Conservation (phyloP, 1,140 invertebrate species). For the Ips typographus region DNA sequence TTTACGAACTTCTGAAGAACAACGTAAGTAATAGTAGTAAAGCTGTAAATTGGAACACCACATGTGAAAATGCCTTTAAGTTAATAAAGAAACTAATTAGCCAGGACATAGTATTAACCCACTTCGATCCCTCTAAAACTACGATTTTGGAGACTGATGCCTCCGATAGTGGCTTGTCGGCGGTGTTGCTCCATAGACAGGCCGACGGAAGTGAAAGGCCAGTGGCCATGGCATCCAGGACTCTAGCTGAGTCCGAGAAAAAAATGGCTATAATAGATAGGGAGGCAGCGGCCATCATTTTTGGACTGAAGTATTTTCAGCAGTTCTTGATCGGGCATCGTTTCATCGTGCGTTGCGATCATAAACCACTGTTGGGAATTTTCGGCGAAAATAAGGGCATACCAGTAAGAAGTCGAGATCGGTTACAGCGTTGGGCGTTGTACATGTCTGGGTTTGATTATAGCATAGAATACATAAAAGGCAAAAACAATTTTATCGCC, state of each 20-base stretch:
- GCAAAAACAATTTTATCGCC: conserved; percentile 29
- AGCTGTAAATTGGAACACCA: no score
- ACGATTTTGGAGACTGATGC: conserved; percentile 43
- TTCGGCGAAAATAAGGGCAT: conserved; percentile 49
- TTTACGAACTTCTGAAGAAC: conserved; percentile 26
- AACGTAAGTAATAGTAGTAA: no score
- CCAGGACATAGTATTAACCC: conserved; percentile 30
- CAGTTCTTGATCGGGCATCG: conserved; percentile 56
- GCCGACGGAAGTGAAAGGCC: conserved; percentile 48
- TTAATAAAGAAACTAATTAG: no score
- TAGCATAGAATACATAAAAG: conserved; percentile 44
- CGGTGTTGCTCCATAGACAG: conserved; percentile 39
- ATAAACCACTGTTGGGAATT: conserved; percentile 54
- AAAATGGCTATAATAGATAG: conserved; percentile 58
- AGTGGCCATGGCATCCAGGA: conserved; percentile 54
- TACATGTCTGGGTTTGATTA: conserved; percentile 48
- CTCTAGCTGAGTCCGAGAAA: conserved; percentile 51
- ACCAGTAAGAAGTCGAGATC: conserved; percentile 41
- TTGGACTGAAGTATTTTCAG: conserved; percentile 57
- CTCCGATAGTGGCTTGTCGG: conserved; percentile 39
- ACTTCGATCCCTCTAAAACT: conserved; percentile 39
- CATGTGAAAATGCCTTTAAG: no score
- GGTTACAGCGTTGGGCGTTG: conserved; percentile 49
- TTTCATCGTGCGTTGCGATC: conserved; percentile 57
- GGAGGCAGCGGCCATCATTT: conserved; percentile 58